Evolutionary conservation across 2,113 vertebrate species (phyloP), one percentile per base, ranked within the genome.

Genomic region (Baryphthengus martii): DNA sequence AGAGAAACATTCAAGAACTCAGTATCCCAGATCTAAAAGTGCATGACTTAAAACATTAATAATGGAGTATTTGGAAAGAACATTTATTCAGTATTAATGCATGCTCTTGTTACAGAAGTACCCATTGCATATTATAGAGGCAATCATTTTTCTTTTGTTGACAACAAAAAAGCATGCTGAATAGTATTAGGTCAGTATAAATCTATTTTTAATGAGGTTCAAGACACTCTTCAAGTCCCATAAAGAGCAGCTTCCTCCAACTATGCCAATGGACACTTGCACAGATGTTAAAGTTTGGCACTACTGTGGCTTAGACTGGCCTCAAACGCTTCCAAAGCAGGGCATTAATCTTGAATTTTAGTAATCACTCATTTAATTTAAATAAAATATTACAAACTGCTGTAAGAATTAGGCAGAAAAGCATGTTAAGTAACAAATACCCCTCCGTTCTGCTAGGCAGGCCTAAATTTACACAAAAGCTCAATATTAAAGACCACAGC

Each of bases 71-170:
- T 80, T 82, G 37, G 62, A 89, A 95, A 94, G 52, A 94, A 88
- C 93, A 92, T 86, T 94, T 84, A 93, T 21, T 84, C 76, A 84
- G 84, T 95, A 97, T 90, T 95, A 91, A 96, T 72, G 91, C 95
- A 97, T 95, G 96, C 95, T 91, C 81, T 92, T 94, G 73, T 96
- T 96, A 95, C 93, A 93, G 63, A 93, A 93, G 86, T 97, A 95
- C 35, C 89, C 92, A 93, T 50, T 88, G 91, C 83, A 77, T 96
- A 93, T 67, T 80, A 50, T 81, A 90, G 50, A 59, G 88, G 88
- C 89, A 96, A 89, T 70, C 66, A 17, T 62, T 77, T 81, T 85
- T 79, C 58, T 90, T 84, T 52, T 89, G 52, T 29, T 77, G 88
- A 93, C 90, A 93, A 91, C 65, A 83, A 68, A 91, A 86, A 90